These are phyloP conservation scores for Melanostoma scalare DNA, from an alignment of 2,888 invertebrate species.

Conservation along the genomic window DNA sequence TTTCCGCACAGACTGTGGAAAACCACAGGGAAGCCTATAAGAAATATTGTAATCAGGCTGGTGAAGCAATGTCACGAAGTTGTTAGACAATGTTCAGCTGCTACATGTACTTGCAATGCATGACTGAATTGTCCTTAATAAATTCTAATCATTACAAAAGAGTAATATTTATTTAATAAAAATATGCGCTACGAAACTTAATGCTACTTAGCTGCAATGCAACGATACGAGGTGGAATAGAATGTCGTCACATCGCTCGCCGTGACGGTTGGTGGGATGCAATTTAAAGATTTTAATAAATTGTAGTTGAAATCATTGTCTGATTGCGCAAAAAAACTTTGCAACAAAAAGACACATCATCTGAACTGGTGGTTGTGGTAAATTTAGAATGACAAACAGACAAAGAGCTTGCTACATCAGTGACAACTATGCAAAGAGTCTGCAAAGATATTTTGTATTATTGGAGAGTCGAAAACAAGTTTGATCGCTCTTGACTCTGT, in stretches of 20 bases:
- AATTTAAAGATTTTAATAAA: constrained; percentile 4
- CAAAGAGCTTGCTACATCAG: no score
- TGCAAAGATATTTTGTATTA: no score
- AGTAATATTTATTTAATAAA: constrained; percentile 62
- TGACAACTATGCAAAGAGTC: no score
- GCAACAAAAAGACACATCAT: no score
- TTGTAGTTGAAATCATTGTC: background rate
- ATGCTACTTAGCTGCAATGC: constrained; percentile 3
- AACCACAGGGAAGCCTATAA: constrained; percentile 37
- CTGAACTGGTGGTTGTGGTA: no score
- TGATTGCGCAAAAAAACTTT: no score
- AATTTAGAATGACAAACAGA: no score
- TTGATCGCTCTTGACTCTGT: no score
- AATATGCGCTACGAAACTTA: constrained; percentile 8
- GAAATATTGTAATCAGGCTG: constrained; percentile 54
- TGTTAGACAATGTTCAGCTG: constrained; percentile 27
- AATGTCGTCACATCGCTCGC: no score
- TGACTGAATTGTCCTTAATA: constrained; percentile 70
- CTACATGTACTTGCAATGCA: constrained; percentile 59
- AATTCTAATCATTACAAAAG: constrained; percentile 57
- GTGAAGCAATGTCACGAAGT: constrained; percentile 56
- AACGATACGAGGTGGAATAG: no score
- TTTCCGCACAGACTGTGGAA: constrained; percentile 35
- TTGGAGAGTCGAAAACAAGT: no score
- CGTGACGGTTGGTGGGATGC: no score